A percentile compares a stretch with the other conserved stretches of the same genome.
These are phyloP conservation scores for Rhodeus uyekii DNA, from an alignment of 2,797 vertebrate species.

Conservation along the genomic window DNA sequence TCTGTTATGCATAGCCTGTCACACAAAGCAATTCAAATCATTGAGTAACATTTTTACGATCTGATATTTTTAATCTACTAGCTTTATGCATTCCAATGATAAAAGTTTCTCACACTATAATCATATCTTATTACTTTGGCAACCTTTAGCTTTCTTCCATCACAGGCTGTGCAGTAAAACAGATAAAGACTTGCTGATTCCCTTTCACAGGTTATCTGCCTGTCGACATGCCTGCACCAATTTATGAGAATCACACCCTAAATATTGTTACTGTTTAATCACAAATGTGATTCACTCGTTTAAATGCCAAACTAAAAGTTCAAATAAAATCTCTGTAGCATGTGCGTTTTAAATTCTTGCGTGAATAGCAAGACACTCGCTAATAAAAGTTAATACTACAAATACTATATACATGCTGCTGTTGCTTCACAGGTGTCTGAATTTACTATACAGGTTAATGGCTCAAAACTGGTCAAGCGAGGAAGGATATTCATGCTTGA, in stretches of 20 bases:
- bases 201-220: neutral
- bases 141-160: neutral
- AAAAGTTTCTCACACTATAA: neutral
- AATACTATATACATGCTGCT: neutral
- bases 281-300: neutral
- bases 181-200: neutral
- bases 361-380: neutral
- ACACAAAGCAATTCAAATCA: neutral
- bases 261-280: slow-evolving; percentile 28
- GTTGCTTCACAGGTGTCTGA: neutral
- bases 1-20: neutral
- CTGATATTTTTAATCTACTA: neutral
- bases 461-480: neutral
- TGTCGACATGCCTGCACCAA: neutral
- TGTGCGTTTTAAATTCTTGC: neutral
- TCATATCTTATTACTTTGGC: neutral
- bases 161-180: neutral
- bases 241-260: slow-evolving; percentile 15
- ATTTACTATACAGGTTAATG: neutral
- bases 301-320: neutral
- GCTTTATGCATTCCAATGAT: neutral
- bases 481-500: neutral
- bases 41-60: neutral
- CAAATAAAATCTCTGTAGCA: neutral
- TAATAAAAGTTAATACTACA: neutral